A percentile compares a stretch with the other conserved stretches of the same genome.
Conservation (phyloP, 1,140 invertebrate species). For the Apis laboriosa region DNA sequence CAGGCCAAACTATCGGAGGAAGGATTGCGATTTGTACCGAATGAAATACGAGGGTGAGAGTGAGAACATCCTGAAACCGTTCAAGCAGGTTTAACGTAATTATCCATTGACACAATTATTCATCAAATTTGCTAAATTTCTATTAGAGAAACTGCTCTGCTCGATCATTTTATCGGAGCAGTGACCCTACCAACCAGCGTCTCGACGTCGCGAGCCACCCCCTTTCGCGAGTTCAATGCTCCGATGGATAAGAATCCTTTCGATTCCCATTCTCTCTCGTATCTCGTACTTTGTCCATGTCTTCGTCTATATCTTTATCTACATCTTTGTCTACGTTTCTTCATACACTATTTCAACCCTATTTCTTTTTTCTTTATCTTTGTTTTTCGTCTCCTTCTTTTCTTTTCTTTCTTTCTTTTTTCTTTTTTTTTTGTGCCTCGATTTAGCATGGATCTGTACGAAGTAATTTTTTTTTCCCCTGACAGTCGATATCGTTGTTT, state of each 20-base stretch:
- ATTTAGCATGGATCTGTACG: not conserved
- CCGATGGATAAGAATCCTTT: constrained; percentile 47
- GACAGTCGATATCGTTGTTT: constrained; percentile 10
- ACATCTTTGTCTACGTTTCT: not conserved
- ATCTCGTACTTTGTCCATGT: not conserved
- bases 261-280: constrained; percentile 6
- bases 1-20: not conserved
- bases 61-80: constrained; percentile 16
- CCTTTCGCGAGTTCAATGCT: constrained; percentile 39
- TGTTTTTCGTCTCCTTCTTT: too few species aligned
- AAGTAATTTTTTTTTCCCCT: constrained; percentile 14
- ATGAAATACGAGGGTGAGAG: not conserved
- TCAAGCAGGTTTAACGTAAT: constrained; percentile 44
- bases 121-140: constrained; percentile 48
- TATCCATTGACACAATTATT: constrained; percentile 53
- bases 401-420: not conserved
- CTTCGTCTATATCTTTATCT: not conserved
- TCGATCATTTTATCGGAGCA: constrained; percentile 9
- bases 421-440: not conserved
- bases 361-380: not conserved
- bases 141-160: constrained; percentile 21
- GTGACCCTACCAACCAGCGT: constrained; percentile 21
- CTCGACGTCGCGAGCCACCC: constrained; percentile 18
- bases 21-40: constrained; percentile 18
- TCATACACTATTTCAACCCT: not conserved